Evolutionary conservation across 2,888 invertebrate genomes (phyloP), one percentile per base, ranked within the genome.

Genomic region (Alitta virens): DNA sequence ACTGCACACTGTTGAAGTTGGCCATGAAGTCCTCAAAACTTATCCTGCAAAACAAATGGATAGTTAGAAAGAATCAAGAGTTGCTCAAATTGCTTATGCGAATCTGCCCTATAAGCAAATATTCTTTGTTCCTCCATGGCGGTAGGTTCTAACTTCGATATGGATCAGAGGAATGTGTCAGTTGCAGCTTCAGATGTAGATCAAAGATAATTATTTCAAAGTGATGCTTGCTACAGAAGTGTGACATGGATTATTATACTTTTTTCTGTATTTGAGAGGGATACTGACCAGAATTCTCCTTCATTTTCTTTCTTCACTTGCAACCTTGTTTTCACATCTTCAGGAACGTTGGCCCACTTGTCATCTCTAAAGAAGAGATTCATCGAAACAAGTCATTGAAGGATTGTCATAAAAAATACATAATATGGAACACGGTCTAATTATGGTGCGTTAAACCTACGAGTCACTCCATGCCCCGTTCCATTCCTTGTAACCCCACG

Each of bases 31-130:
- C 97, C 43, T 82, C 89, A 82, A 88, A 94, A 0, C 88, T 86
- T 87, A 90, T 89, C 97, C 97, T 98, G 83, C 97, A 38, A 33
- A n/a, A n/a, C n/a, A n/a, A n/a, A n/a, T n/a, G n/a, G n/a, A n/a
- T n/a, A n/a, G n/a, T n/a, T n/a, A n/a, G n/a, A n/a, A n/a, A n/a
- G n/a, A n/a, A n/a, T n/a, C n/a, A n/a, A n/a, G n/a, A n/a, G n/a
- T n/a, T n/a, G n/a, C n/a, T n/a, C n/a, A n/a, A n/a, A n/a, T n/a
- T n/a, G n/a, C n/a, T n/a, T n/a, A n/a, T n/a, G n/a, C n/a, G n/a
- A n/a, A n/a, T n/a, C n/a, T n/a, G n/a, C n/a, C n/a, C n/a, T n/a
- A n/a, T n/a, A n/a, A n/a, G n/a, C n/a, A n/a, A n/a, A n/a, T n/a
- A n/a, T n/a, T n/a, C n/a, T n/a, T n/a, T n/a, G n/a, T n/a, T n/a